A percentile compares a stretch with the other conserved stretches of the same genome.
These are phyloP conservation scores for Helobdella robusta DNA, from an alignment of 2,888 invertebrate species.

Conservation along the genomic window DNA sequence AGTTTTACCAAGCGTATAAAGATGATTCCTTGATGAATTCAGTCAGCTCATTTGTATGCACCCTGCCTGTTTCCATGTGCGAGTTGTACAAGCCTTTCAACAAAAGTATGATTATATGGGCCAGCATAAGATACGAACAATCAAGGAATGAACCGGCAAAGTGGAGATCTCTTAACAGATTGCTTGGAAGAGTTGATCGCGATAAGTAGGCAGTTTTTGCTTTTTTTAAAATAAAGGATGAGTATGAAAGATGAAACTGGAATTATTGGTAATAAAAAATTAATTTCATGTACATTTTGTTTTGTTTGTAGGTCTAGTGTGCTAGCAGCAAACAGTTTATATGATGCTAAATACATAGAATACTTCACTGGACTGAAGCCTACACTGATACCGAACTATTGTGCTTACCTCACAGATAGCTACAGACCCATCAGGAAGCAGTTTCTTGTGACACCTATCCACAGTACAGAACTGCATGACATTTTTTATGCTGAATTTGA, in stretches of 20 bases:
- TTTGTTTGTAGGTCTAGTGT: slow-evolving; percentile 24
- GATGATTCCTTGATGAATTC: slow-evolving; percentile 32
- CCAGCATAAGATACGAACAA: slow-evolving; percentile 35
- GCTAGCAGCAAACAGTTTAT: slow-evolving; percentile 37
- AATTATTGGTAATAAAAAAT: neutral
- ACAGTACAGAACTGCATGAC: slow-evolving; percentile 34
- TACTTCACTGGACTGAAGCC: slow-evolving; percentile 36
- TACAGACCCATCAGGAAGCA: slow-evolving; percentile 33
- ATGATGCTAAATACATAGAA: slow-evolving; percentile 36
- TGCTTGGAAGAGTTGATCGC: slow-evolving; percentile 1
- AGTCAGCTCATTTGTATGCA: slow-evolving; percentile 35
- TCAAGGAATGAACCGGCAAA: slow-evolving; percentile 25
- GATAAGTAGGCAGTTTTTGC: neutral
- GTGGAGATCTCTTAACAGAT: slow-evolving; percentile 9
- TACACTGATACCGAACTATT: slow-evolving; percentile 34
- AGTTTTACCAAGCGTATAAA: slow-evolving; percentile 34
- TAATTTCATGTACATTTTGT: neutral
- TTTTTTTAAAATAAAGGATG: neutral
- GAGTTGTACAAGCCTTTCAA: slow-evolving; percentile 34
- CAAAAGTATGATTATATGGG: slow-evolving; percentile 35
- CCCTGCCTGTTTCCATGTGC: slow-evolving; percentile 36
- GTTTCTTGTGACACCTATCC: slow-evolving; percentile 35
- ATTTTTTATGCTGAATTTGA: slow-evolving; percentile 34
- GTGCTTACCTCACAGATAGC: slow-evolving; percentile 32
- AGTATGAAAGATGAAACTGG: neutral